phyloP scores from a whole-genome alignment of 2,797 vertebrate species.

The Aeoliscus strigatus region DNA sequence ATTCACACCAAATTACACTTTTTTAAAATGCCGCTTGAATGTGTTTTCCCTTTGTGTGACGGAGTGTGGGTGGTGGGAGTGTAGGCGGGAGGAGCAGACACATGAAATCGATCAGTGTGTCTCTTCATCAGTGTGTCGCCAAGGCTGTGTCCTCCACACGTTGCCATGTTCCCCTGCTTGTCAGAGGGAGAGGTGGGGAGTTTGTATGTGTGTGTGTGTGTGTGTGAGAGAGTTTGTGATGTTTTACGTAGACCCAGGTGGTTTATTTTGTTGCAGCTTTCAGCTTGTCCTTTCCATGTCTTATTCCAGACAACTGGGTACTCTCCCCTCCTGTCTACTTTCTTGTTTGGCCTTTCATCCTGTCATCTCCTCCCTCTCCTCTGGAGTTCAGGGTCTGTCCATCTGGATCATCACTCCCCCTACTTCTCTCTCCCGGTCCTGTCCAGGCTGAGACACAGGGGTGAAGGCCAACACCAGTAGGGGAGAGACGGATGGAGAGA shows the following conservation, averaged over 20 bases:
- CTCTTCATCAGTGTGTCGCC: slow-evolving; percentile 71
- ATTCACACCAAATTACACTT: too few species aligned
- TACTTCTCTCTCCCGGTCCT: slow-evolving; percentile 38
- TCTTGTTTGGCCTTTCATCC: slow-evolving; percentile 37
- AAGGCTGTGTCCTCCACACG: slow-evolving; percentile 62
- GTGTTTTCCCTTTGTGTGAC: too few species aligned
- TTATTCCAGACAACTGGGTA: too few species aligned
- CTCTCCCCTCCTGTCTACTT: slow-evolving; percentile 3
- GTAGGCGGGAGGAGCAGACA: slow-evolving; percentile 21
- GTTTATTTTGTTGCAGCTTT: slow-evolving; percentile 35
- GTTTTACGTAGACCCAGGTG: slow-evolving; percentile 46
- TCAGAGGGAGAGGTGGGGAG: slow-evolving; percentile 59
- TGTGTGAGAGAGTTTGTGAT: too few species aligned
- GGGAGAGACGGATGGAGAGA: slow-evolving; percentile 60
- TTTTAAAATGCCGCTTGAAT: slow-evolving; percentile 37
- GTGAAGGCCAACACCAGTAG: slow-evolving; percentile 69
- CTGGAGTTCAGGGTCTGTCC: slow-evolving; percentile 67
- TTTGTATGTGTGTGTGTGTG: slow-evolving; percentile 34
- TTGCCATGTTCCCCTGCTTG: slow-evolving; percentile 62
- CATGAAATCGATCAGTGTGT: slow-evolving; percentile 55
- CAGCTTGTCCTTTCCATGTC: background rate
- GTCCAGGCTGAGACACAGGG: slow-evolving; percentile 66
- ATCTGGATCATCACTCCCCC: slow-evolving; percentile 50
- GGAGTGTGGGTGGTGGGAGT: slow-evolving; percentile 22
- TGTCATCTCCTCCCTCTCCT: slow-evolving; percentile 48